phyloP scores from a whole-genome alignment of 2,113 vertebrate genomes.

The Entomyzon cyanotis region DNA sequence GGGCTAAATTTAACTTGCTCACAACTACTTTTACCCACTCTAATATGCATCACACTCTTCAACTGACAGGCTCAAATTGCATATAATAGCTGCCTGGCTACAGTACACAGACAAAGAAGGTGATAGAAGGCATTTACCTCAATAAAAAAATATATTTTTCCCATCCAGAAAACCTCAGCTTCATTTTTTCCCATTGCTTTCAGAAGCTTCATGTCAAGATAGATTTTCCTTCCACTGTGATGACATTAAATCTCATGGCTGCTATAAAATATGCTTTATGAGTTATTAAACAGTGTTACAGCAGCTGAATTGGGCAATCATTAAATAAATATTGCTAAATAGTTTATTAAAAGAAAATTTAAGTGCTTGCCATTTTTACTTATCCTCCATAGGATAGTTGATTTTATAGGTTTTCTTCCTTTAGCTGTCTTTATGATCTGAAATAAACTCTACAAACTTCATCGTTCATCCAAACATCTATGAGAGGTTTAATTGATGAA shows the following conservation, averaged over 20 bases:
- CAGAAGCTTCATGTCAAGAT: constrained; percentile 10
- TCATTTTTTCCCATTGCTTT: constrained; percentile 31
- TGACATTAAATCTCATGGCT: constrained; percentile 51
- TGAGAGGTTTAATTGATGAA: background rate
- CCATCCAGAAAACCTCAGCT: background rate
- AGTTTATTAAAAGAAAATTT: constrained; percentile 44
- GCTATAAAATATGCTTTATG: constrained; percentile 44
- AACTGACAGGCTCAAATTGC: constrained; percentile 9
- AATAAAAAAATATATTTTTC: background rate
- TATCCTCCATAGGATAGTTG: background rate
- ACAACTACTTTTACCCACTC: constrained; percentile 46
- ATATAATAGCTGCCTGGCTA: constrained; percentile 44
- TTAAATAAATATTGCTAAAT: constrained; percentile 66
- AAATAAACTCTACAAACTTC: background rate
- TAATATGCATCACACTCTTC: constrained; percentile 44
- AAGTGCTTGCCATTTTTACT: constrained; percentile 9
- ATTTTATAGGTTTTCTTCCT: background rate
- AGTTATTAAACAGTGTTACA: constrained; percentile 58
- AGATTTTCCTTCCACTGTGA: constrained; percentile 31
- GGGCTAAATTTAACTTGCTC: constrained; percentile 63
- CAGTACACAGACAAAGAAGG: background rate
- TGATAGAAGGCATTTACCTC: constrained; percentile 34
- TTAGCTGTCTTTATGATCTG: background rate
- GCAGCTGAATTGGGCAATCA: constrained; percentile 36
- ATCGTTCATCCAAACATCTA: background rate